Base-by-base conservation (phyloP, 2,888 invertebrate genomes). In the Drosophila seclusa region DNA sequence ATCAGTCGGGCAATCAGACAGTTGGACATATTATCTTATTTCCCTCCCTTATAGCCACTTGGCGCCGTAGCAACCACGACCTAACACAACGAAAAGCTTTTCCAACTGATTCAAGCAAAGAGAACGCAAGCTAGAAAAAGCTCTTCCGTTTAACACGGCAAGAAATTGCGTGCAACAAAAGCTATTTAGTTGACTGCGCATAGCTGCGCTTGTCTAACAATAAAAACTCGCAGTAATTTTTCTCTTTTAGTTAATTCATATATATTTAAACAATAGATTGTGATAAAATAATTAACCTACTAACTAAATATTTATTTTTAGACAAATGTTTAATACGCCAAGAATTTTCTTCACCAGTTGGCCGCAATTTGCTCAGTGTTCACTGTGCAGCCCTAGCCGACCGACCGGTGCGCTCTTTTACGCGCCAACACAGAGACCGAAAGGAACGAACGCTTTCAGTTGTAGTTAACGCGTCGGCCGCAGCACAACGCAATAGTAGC, bases 401-500 rank as follows among this genome's bases (percentile, higher is more conserved):
- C 7, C 18, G 24, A n/a, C 53, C 55, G 21, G 36, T 27, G 32
- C 50, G 16, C 40, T 57, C 60, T 54, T 48, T 10, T 8, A 42
- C 27, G 29, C 54, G 57, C 40, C 36, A 61, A 70, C 61, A 57
- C 45, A n/a, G 36, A 64, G 62, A 65, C 54, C 67, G 40, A 55
- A 24, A 45, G 53, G 42, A 42, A 40, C 64, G 54, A 61, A 21
- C 53, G 32, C 74, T 80, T 87, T 90, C 76, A 87, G 91, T 87
- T 80, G 83, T 90, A 87, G 90, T 90, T 88, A 76, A 83, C 87
- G 86, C 91, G 90, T 86, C 90, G 91, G 90, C 76, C 75, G 83
- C 81, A 90, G 72, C 83, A 88, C 88, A 87, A 75, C 87, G 75
- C 64, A 72, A 29, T 57, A 42, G 7, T 10, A 21, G 40, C 34